These are phyloP conservation scores for Turnix velox DNA, from an alignment of 2,113 vertebrate species.

Conservation along the genomic window DNA sequence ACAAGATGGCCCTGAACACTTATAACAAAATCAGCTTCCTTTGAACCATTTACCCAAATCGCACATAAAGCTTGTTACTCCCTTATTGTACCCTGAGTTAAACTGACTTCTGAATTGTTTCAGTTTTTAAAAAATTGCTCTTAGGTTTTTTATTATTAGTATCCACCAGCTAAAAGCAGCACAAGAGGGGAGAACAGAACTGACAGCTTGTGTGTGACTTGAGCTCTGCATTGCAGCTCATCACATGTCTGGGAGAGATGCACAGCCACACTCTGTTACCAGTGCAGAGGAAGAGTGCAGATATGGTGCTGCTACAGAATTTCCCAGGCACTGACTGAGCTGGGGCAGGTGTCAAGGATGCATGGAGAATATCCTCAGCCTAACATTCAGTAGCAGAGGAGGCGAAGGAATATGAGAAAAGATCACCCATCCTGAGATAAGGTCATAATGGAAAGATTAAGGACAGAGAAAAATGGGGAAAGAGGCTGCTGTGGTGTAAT, in stretches of 20 bases:
- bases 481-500: neutral
- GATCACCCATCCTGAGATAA: neutral
- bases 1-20: neutral
- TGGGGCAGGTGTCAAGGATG: neutral
- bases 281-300: neutral
- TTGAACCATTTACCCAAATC: neutral
- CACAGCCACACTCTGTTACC: rapidly evolving
- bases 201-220: neutral
- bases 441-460: neutral
- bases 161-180: neutral
- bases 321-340: neutral
- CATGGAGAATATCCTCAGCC: neutral
- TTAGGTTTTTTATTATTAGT: neutral
- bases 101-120: neutral
- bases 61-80: neutral
- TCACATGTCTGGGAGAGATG: neutral
- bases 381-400: neutral
- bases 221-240: neutral
- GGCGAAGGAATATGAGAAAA: neutral
- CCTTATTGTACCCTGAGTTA: neutral
- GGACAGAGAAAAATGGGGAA: neutral
- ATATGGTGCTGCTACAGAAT: neutral
- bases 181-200: neutral
- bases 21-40: neutral
- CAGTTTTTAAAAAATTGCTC: neutral